These are phyloP conservation scores for Cordilura impudica DNA, from an alignment of 2,888 invertebrate genomes.

Conservation along the genomic window DNA sequence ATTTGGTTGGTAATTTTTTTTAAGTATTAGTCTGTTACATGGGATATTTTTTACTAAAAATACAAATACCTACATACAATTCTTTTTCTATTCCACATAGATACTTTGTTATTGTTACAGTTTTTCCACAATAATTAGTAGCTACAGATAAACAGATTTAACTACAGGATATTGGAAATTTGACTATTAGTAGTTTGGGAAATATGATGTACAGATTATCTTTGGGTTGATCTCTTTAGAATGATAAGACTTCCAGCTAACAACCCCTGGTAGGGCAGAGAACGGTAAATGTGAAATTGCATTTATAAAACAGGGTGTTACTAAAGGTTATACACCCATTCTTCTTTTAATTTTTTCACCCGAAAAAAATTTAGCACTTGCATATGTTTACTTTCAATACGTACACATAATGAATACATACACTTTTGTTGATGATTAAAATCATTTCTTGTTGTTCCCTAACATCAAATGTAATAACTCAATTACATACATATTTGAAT, in stretches of 20 bases:
- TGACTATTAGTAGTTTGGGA: conserved; percentile 44
- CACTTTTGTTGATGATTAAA: conserved; percentile 23
- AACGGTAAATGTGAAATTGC: conserved; percentile 50
- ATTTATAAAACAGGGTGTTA: conserved; percentile 56
- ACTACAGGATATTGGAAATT: conserved; percentile 55
- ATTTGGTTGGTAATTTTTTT: too few relatives aligned
- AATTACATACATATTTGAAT: conserved; percentile 76
- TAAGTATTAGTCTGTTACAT: too few relatives aligned
- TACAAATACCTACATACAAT: too few relatives aligned
- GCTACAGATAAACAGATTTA: conserved; percentile 41
- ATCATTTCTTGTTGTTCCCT: conserved; percentile 35
- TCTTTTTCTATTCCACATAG: background rate
- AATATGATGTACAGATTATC: conserved; percentile 10
- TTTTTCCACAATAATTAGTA: conserved; percentile 54
- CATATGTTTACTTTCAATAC: conserved; percentile 36
- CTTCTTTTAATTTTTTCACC: background rate
- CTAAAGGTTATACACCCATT: conserved; percentile 27
- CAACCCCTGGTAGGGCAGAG: conserved; percentile 27
- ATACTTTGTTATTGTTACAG: background rate
- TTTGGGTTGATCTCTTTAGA: conserved; percentile 23
- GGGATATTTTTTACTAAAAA: too few relatives aligned
- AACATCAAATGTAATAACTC: conserved; percentile 71
- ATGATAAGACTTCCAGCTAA: conserved; percentile 10
- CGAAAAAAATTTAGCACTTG: conserved; percentile 30
- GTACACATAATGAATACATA: background rate